phyloP scores from a whole-genome alignment of 2,113 vertebrate genomes.

The Hemiprocne comata region DNA sequence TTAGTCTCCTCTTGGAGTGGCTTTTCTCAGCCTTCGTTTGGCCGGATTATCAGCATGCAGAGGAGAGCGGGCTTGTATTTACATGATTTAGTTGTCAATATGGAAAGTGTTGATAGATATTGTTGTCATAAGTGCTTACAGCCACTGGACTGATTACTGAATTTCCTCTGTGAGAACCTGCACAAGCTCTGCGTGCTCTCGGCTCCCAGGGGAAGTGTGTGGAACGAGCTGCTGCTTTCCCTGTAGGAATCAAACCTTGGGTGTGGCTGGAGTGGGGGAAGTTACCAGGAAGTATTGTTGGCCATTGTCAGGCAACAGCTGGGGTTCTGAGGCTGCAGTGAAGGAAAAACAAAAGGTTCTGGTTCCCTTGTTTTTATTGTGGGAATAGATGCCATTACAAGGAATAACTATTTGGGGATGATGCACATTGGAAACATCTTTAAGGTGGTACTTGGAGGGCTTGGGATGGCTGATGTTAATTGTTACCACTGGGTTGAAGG shows the following conservation, averaged over 20 bases:
- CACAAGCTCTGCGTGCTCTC: not conserved
- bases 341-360: not conserved
- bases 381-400: not conserved
- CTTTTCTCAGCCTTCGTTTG: not conserved
- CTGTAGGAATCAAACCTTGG: not conserved
- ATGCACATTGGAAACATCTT: rapidly evolving
- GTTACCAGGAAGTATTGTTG: not conserved
- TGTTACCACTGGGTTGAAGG: not conserved
- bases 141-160: conserved; percentile 12
- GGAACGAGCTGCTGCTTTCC: not conserved
- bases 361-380: not conserved
- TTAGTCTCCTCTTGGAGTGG: not conserved
- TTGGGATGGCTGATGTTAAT: rapidly evolving
- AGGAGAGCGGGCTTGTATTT: conserved; percentile 39
- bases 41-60: conserved; percentile 10
- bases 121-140: conserved; percentile 58
- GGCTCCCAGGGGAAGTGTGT: not conserved
- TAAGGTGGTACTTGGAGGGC: not conserved
- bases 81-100: conserved; percentile 61
- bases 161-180: conserved; percentile 31
- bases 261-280: not conserved
- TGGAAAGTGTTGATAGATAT: conserved; percentile 35
- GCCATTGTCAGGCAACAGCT: not conserved
- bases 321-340: not conserved
- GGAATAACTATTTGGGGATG: not conserved